Percentiles rank a stretch among this genome's conserved stretches.
phyloP scores from a whole-genome alignment of 2,888 invertebrate genomes.

The Lasiommata megera region DNA sequence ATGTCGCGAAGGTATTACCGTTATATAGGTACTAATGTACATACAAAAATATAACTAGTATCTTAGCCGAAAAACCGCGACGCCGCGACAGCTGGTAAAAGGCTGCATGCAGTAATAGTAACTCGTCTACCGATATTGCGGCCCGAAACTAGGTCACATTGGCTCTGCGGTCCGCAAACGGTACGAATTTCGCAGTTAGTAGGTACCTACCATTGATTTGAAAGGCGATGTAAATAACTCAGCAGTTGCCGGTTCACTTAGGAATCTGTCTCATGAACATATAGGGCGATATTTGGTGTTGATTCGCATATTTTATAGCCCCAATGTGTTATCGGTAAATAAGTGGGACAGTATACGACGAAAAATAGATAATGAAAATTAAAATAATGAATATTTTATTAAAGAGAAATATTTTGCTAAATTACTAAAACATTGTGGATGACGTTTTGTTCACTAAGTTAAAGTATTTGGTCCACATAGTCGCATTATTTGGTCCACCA shows the following conservation, averaged over 20 bases:
- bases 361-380: no score
- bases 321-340: neutral
- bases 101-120: slow-evolving; percentile 45
- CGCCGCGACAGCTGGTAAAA: slow-evolving; percentile 30
- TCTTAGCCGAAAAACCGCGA: slow-evolving; percentile 23
- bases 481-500: no score
- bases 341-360: no score
- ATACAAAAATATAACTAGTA: slow-evolving; percentile 10
- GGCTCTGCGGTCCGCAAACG: slow-evolving; percentile 51
- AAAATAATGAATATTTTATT: no score
- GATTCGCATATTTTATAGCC: neutral
- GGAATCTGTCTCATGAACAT: neutral
- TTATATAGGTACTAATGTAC: neutral
- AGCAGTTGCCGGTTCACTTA: neutral
- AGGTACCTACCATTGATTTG: slow-evolving; percentile 24
- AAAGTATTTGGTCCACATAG: no score
- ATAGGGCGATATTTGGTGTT: neutral
- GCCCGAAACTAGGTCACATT: slow-evolving; percentile 62
- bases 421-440: no score
- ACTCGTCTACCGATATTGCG: slow-evolving; percentile 46
- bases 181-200: slow-evolving; percentile 48
- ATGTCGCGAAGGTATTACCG: neutral
- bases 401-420: no score
- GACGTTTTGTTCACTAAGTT: no score
- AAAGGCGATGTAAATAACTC: slow-evolving; percentile 16